Evolutionary conservation across 2,113 vertebrate genomes (phyloP), one percentile per base, ranked within the genome.

Genomic region (Motacilla tschutschensis): DNA sequence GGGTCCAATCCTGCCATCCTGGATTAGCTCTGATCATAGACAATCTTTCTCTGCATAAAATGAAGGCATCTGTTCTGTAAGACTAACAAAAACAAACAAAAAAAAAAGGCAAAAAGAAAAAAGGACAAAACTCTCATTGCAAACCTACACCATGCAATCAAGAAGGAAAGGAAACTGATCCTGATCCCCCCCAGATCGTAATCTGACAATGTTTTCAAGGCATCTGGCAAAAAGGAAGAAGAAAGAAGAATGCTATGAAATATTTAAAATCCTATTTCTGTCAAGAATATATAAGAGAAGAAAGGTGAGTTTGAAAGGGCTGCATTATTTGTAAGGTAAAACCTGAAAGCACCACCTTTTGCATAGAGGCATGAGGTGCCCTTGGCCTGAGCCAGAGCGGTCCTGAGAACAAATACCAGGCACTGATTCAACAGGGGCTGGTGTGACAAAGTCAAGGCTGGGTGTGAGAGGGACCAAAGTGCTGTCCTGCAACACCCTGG

Each of bases 1-100:
- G 94, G 93, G 94, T 90, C 90, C 90, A 79, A 92, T 91, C 72
- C 92, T 93, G 90, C 88, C 81, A 91, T 94, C 91, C 91, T 69
- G 89, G 88, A 93, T 94, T 93, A 90, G 84, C 53, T 85, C 86
- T 92, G 90, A 93, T 94, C 90, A 92, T 88, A 86, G 84, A 64
- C 74, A 90, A 67, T 86, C 86, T 90, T 86, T 82, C 67, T 48
- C 69, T 86, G 80, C 67, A 73, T 88, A 88, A 92, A 92, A 80
- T 91, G 53, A 88, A 92, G 79, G 90, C 92, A 92, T 92, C 83
- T 92, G 92, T 92, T 94, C 83, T 29, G 33, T 15, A 58, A 79
- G 64, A 73, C 59, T 48, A 10, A 40, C 16, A 41, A 63, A 47
- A 38, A 40, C 16, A 41, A 63, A 47, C 35, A 43, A 35, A 7